Conservation (phyloP, 1,140 invertebrate species). For the Aphis gossypii region DNA sequence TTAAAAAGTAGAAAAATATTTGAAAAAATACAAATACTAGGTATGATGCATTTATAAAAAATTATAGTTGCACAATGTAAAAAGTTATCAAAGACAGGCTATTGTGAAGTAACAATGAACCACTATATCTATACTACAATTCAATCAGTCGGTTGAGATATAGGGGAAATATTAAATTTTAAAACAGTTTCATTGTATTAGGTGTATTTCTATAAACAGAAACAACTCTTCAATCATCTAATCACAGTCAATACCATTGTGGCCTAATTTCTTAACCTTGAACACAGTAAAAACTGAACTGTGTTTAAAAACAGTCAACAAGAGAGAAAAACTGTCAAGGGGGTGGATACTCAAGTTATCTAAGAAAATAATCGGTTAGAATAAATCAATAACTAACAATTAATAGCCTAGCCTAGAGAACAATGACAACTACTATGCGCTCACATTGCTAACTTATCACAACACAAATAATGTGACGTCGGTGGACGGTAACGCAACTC, state of each 20-base stretch:
- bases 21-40: no score
- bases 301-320: background rate
- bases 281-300: background rate
- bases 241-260: background rate
- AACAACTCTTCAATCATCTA: background rate
- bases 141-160: background rate
- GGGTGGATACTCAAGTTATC: background rate
- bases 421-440: background rate
- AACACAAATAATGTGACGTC: background rate
- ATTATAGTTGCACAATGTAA: background rate
- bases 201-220: background rate
- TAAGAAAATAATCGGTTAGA: background rate
- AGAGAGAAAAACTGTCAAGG: background rate
- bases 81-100: background rate
- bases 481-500: background rate
- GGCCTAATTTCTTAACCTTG: background rate
- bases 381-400: background rate
- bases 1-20: background rate
- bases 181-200: background rate
- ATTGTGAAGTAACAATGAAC: background rate
- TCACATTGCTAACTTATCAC: background rate
- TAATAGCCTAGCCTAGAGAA: background rate
- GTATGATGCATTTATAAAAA: background rate
- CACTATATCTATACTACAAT: background rate
- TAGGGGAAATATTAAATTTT: background rate